These are phyloP conservation scores for Drosophila pruinosa DNA, from an alignment of 1,140 invertebrate genomes.

Conservation along the genomic window DNA sequence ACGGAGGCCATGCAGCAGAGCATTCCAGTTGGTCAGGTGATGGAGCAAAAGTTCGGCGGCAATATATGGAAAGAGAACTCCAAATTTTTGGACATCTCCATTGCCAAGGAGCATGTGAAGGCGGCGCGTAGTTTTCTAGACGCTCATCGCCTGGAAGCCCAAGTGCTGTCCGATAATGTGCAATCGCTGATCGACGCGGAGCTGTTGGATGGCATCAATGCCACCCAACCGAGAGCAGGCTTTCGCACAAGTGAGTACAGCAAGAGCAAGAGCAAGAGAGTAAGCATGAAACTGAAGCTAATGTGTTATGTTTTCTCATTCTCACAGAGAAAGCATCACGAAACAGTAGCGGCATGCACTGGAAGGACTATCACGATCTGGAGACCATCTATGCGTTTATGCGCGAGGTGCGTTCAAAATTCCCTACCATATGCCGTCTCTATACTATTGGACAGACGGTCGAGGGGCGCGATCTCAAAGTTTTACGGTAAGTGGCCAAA, in stretches of 20 bases:
- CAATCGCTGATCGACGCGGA: conserved; percentile 82
- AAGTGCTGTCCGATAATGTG: conserved; percentile 57
- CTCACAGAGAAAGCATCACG: conserved; percentile 61
- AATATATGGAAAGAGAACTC: conserved; percentile 81
- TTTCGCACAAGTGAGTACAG: conserved; percentile 59
- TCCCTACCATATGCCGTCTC: conserved; percentile 86
- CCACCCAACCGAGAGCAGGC: conserved; percentile 17
- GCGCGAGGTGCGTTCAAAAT: conserved; percentile 87
- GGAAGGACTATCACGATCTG: conserved; percentile 88
- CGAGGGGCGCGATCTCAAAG: conserved; percentile 88
- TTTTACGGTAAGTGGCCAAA: conserved; percentile 82
- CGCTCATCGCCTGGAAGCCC: conserved; percentile 48
- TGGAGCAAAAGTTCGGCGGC: conserved; percentile 76
- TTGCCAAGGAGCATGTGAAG: conserved; percentile 64
- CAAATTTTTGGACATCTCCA: conserved; percentile 77
- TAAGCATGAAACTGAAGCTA: no score
- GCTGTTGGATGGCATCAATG: conserved; percentile 43
- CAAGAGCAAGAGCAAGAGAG: no score
- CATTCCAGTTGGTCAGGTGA: conserved; percentile 57
- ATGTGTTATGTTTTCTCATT: neutral
- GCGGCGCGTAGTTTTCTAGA: conserved; percentile 63
- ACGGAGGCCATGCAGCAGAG: conserved; percentile 56
- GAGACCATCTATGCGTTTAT: conserved; percentile 87
- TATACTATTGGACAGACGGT: conserved; percentile 88
- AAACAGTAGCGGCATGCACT: conserved; percentile 84